Base-by-base conservation (phyloP, 1,140 invertebrate species). In the Megalopta genalis region DNA sequence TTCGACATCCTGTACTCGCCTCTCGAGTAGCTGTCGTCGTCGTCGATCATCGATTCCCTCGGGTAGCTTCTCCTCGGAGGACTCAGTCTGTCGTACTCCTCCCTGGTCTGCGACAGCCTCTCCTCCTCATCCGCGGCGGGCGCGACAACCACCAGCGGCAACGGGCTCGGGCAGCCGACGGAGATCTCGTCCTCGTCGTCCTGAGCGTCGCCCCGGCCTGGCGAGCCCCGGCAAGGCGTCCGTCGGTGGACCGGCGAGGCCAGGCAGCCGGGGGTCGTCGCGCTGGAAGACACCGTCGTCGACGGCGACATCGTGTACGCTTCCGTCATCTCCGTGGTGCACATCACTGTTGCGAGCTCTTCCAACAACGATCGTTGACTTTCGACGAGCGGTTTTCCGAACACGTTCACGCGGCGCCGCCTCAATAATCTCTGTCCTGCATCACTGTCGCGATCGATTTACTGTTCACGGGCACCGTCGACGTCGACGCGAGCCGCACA, bases 151-250 rank as follows among this genome's bases (percentile, higher is more conserved):
- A 93, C 87, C 7, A 92, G 85, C 0, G 94, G 94, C 88, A 95
- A 77, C 2, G 96, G 96, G 81, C 95, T 96, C 27, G 95, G 96
- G 83, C 95, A 96, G 4, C 96, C 95, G 7, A 96, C 96, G 87
- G 95, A 96, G 79, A 96, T 96, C 90, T 96, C 95, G 88, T 94
- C 95, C 83, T 94, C 95, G 89, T 93, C 94, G 87, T 93, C 94
- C 84, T 90, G 92, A 76, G 70, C 80, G 23, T 89, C 81, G 0
- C 79, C 76, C 1, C 82, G 69, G 64, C 74, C 32, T 10, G 85
- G 82, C 9, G 75, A 84, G 16, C 77, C 64, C 49, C 81, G 70
- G 82, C 80, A 84, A 57, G 85, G 77, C 39, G 78, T 81, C 76
- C 76, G 83, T 75, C 80, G 81, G 81, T 70, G 84, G 37, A 63